phyloP scores from a whole-genome alignment of 2,797 vertebrate species.

The Malurus leucopterus region DNA sequence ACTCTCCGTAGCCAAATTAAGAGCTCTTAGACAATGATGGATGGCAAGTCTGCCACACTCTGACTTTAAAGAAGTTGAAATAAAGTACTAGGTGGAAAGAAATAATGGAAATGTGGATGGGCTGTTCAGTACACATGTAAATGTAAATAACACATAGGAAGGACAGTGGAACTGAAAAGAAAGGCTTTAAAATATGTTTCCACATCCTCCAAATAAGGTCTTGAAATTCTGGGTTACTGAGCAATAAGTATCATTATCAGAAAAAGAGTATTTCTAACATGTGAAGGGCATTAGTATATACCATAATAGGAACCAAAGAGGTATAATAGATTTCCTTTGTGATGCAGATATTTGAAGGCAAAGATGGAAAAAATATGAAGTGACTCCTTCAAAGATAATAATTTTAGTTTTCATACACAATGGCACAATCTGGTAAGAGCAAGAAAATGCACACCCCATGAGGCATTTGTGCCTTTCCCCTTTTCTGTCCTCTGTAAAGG shows the following conservation, averaged over 20 bases:
- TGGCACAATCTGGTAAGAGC: background rate
- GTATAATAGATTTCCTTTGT: background rate
- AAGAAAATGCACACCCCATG: background rate
- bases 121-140: background rate
- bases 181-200: background rate
- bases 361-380: background rate
- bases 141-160: background rate
- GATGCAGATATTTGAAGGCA: background rate
- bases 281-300: background rate
- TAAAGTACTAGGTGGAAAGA: constrained; percentile 30
- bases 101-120: constrained; percentile 21
- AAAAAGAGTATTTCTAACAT: background rate
- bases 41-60: constrained; percentile 1
- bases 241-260: background rate
- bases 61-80: constrained; percentile 43
- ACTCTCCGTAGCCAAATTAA: background rate
- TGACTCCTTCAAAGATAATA: background rate
- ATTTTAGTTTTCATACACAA: background rate
- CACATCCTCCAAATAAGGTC: background rate
- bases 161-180: background rate
- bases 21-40: constrained; percentile 21
- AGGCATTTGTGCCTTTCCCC: background rate
- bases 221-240: background rate
- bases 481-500: background rate
- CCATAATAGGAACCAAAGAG: background rate